Evolutionary conservation across 2,113 vertebrate species (phyloP), one percentile per base, ranked within the genome.

Genomic region (Pogona vitticeps): DNA sequence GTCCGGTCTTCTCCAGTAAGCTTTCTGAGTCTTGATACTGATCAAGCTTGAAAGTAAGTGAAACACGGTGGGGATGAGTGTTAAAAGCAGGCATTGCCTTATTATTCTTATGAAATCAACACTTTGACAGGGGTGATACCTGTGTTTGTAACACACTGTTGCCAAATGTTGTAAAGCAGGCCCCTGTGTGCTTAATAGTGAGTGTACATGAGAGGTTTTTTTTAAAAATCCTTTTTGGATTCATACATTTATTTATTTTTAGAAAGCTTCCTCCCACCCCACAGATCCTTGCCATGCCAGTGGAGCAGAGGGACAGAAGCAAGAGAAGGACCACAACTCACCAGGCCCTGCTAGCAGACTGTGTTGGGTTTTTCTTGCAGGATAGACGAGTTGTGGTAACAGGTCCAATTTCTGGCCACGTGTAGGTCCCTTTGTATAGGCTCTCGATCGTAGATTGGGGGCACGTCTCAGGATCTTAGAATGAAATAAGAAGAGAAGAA

Each of bases 1-100:
- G 28, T 96, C 90, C 73, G 97, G 96, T 52, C 92, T 92, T 90
- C 94, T 94, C 98, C 98, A 98, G 36, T 93, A 95, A 85, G 97
- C 91, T 61, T 33, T 86, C 65, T 93, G 89, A 18, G 86, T 94
- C 7, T 85, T 65, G 20, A 95, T 86, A 88, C 31, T 92, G 88
- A 96, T 94, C 71, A 80, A 91, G 88, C 96, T 97, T 90, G 46
- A 56, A 85, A 85, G 58, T 8, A 20, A 42, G 26, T 36, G 17
- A 38, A 70, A 82, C 31, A 88, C 90, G 93, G 59, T 59, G 94
- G 91, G 85, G 63, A 86, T 40, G n/a, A 1, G 46, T 38, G 46
- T 52, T 46, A 28, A 28, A 59, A 59, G 20, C 1, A 6, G 13
- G 17, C 6, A n/a, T 4, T 52, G 5, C 46, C 10, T 52, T 52